A percentile compares a stretch with the other conserved stretches of the same genome.
Evolutionary conservation across 2,888 invertebrate genomes (phyloP).

Genomic region (Drosophila anceps): DNA sequence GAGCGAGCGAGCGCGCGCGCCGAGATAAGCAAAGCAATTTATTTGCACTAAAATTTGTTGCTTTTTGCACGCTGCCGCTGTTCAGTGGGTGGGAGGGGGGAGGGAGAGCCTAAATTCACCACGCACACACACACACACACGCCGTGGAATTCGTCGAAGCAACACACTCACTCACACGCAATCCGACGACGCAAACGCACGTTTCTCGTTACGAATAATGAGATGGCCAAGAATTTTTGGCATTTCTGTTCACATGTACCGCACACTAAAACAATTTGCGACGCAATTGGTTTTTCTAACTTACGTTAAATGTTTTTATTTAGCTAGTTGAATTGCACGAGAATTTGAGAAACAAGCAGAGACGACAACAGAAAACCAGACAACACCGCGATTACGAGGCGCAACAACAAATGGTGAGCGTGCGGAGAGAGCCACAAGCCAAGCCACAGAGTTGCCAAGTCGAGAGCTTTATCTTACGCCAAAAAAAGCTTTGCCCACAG

Average conservation of each 20-base stretch:
- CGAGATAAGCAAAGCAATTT: conserved; percentile 80
- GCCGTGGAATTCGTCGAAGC: conserved; percentile 45
- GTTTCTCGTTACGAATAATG: conserved; percentile 59
- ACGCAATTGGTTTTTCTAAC: conserved; percentile 33
- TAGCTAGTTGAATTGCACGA: conserved; percentile 49
- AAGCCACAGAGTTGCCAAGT: conserved; percentile 55
- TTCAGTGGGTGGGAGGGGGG: conserved; percentile 21
- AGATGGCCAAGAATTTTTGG: conserved; percentile 23
- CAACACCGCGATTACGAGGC: conserved; percentile 71
- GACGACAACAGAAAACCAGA: conserved; percentile 66
- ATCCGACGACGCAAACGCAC: conserved; percentile 73
- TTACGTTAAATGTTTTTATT: conserved; percentile 37
- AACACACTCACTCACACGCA: conserved; percentile 42
- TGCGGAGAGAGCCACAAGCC: conserved; percentile 38
- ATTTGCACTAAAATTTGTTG: conserved; percentile 80
- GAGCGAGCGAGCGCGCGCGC: conserved; percentile 50
- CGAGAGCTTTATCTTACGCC: conserved; percentile 23
- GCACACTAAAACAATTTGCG: conserved; percentile 34
- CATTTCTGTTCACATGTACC: conserved; percentile 33
- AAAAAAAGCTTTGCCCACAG: conserved; percentile 51
- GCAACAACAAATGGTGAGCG: conserved; percentile 68
- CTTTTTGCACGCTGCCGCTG: conserved; percentile 70
- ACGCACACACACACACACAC: conserved; percentile 59
- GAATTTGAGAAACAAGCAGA: conserved; percentile 56
- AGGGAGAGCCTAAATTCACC: conserved; percentile 68